Percentiles rank a stretch among this genome's conserved stretches.
Evolutionary conservation across 2,113 vertebrate genomes (phyloP).

Genomic region (Hymenochirus boettgeri): DNA sequence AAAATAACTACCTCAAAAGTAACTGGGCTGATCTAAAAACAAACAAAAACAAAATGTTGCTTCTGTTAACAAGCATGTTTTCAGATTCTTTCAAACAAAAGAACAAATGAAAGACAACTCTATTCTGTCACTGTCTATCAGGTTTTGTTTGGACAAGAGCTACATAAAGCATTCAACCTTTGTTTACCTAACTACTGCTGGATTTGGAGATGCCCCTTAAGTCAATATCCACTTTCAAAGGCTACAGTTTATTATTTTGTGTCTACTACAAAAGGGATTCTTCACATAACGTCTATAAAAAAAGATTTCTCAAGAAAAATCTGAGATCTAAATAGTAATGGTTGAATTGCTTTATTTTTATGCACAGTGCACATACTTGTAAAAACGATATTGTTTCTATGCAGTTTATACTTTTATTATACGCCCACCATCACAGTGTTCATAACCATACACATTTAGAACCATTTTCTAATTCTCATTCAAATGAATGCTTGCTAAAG

Average conservation of each 20-base stretch:
- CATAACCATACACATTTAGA: background rate
- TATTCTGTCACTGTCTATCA: constrained; percentile 9
- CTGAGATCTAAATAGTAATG: no score
- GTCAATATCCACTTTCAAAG: constrained; percentile 3
- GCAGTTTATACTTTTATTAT: background rate
- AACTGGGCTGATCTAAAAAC: constrained; percentile 4
- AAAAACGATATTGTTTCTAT: background rate
- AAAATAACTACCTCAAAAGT: background rate
- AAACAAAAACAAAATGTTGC: constrained; percentile 17
- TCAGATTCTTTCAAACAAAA: constrained; percentile 20
- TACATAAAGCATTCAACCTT: constrained; percentile 5
- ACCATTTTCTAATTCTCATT: background rate
- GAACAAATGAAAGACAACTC: constrained; percentile 25
- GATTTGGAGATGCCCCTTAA: background rate
- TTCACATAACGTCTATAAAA: no score
- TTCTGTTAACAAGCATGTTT: constrained; percentile 11
- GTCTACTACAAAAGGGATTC: no score
- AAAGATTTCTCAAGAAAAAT: no score
- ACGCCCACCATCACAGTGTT: background rate
- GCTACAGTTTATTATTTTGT: background rate
- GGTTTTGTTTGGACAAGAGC: constrained; percentile 28
- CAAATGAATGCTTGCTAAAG: background rate
- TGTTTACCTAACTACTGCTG: constrained; percentile 30
- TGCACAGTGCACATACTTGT: background rate
- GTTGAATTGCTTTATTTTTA: no score